Conservation (phyloP, 2,113 vertebrate genomes). For the Phalacrocorax pelagicus region DNA sequence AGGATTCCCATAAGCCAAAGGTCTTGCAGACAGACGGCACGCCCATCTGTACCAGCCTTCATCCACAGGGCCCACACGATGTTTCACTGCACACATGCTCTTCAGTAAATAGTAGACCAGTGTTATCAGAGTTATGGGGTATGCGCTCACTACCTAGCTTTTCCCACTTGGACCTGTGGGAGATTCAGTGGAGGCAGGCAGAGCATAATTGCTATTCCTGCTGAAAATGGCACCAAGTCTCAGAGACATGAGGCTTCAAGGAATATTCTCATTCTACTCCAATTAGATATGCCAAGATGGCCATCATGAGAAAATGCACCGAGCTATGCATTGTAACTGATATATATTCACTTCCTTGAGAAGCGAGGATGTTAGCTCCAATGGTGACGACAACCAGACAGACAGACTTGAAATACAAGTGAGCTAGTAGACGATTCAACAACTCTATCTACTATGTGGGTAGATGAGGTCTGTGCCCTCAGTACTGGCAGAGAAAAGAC, state of each 20-base stretch:
- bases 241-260: background rate
- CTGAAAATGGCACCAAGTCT: background rate
- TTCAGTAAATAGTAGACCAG: rapidly evolving
- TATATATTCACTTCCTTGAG: background rate
- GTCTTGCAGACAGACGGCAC: background rate
- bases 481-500: background rate
- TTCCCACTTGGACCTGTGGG: background rate
- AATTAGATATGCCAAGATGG: background rate
- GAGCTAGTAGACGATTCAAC: background rate
- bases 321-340: background rate
- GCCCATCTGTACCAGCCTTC: background rate
- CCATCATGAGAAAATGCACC: background rate
- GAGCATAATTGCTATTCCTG: background rate
- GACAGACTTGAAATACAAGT: background rate
- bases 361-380: background rate
- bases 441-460: background rate
- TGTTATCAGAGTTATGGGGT: rapidly evolving
- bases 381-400: background rate
- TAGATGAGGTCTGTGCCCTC: background rate
- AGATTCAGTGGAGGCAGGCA: background rate
- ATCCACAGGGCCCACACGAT: too few relatives aligned
- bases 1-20: background rate
- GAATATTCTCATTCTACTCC: background rate
- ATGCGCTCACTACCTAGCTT: background rate
- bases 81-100: rapidly evolving